Evolutionary conservation across 2,113 vertebrate species (phyloP).

Genomic region (Mola mola): DNA sequence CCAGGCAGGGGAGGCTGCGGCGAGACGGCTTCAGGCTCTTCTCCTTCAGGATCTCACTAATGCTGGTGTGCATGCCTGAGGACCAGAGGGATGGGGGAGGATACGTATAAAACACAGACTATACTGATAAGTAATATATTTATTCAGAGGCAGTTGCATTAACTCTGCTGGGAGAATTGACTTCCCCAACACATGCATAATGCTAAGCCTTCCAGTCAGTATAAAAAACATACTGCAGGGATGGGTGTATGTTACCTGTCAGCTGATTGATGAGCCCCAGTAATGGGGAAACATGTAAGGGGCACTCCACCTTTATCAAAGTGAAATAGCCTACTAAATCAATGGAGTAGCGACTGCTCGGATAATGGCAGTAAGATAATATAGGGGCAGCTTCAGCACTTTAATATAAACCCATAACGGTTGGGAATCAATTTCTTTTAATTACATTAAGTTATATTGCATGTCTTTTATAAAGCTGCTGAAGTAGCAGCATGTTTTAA

Average conservation of each 20-base stretch:
- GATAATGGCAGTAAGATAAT: neutral
- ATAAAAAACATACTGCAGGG: neutral
- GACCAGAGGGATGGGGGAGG: slow-evolving; percentile 30
- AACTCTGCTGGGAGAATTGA: neutral
- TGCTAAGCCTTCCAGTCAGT: neutral
- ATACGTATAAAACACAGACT: too few relatives aligned
- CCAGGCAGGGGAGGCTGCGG: slow-evolving; percentile 94
- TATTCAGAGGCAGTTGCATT: too few relatives aligned
- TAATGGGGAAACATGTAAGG: neutral
- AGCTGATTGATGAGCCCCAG: neutral
- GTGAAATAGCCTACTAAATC: slow-evolving; percentile 3
- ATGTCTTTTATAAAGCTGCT: too few relatives aligned
- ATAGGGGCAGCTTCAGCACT: neutral
- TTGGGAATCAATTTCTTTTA: neutral
- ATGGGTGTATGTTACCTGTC: neutral
- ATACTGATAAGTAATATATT: too few relatives aligned
- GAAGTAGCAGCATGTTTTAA: too few relatives aligned
- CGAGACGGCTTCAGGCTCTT: slow-evolving; percentile 91
- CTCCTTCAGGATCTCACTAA: slow-evolving; percentile 94
- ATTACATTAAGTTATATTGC: too few relatives aligned
- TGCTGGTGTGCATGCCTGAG: slow-evolving; percentile 95
- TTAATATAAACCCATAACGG: neutral
- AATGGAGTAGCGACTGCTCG: neutral
- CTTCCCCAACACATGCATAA: neutral
- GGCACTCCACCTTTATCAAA: slow-evolving; percentile 8